Evolutionary conservation across 2,888 invertebrate genomes (phyloP).

Genomic region (Drosophila formosana): DNA sequence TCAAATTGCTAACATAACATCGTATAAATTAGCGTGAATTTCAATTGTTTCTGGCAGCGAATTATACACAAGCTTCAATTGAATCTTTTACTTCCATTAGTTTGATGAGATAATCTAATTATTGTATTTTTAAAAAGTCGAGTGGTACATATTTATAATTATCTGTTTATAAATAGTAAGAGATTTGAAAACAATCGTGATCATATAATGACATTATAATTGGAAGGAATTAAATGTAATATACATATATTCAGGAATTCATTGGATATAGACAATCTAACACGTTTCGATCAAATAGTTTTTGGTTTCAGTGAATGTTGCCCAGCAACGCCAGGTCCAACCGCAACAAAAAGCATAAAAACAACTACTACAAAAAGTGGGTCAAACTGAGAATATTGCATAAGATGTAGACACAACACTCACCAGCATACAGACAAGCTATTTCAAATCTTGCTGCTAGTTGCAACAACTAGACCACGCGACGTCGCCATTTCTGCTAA

Average conservation of each 20-base stretch:
- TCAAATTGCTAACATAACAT: background rate
- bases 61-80: background rate
- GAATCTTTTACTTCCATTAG: too few species aligned
- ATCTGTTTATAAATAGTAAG: too few species aligned
- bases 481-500: conserved; percentile 57
- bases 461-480: conserved; percentile 74
- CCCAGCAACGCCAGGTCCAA: conserved; percentile 55
- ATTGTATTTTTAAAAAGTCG: background rate
- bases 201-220: background rate
- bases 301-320: conserved; percentile 72
- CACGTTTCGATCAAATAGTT: conserved; percentile 51
- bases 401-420: conserved; percentile 71
- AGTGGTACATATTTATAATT: too few species aligned
- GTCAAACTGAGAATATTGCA: conserved; percentile 80
- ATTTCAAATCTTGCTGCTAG: conserved; percentile 70
- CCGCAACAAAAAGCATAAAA: conserved; percentile 64
- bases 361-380: conserved; percentile 65
- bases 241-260: background rate
- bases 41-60: background rate
- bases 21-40: background rate
- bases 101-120: too few species aligned
- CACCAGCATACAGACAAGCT: conserved; percentile 61
- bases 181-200: background rate
- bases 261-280: conserved; percentile 10
- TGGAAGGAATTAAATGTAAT: background rate